Conservation (phyloP, 2,113 vertebrate genomes). For the Eptesicus fuscus region DNA sequence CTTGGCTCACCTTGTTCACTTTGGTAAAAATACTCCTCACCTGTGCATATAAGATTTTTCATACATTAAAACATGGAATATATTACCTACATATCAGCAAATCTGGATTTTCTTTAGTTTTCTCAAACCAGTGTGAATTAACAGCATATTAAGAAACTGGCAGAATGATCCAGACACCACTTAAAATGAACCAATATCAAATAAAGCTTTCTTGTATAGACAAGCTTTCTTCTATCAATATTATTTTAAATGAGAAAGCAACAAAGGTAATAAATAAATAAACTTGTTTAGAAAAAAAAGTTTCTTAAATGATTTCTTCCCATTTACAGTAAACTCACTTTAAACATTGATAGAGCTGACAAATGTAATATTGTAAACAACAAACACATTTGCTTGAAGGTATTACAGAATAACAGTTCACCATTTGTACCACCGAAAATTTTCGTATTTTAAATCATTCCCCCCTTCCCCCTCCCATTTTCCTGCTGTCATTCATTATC, state of each 20-base stretch:
- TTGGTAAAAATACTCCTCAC: neutral
- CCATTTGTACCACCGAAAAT: neutral
- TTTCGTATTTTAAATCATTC: neutral
- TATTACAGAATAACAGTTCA: neutral
- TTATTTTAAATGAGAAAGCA: neutral
- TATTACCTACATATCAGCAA: neutral
- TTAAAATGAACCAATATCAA: constrained; percentile 38
- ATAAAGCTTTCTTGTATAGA: neutral
- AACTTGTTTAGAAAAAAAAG: neutral
- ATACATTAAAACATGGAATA: neutral
- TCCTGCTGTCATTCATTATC: neutral
- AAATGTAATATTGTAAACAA: neutral
- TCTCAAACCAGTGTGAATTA: neutral
- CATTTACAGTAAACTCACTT: constrained; percentile 41
- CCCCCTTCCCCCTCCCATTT: neutral
- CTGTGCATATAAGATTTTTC: neutral
- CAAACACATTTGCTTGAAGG: constrained; percentile 20
- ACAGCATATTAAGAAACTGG: neutral
- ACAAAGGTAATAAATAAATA: constrained; percentile 38
- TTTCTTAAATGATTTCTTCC: constrained; percentile 36
- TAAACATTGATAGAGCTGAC: neutral
- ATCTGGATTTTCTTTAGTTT: neutral
- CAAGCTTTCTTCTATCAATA: constrained; percentile 19
- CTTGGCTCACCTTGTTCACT: neutral
- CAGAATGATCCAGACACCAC: constrained; percentile 2